Percentiles rank a stretch among this genome's conserved stretches.
These are phyloP conservation scores for Narcine bancroftii DNA, from an alignment of 2,113 vertebrate genomes.

Conservation along the genomic window DNA sequence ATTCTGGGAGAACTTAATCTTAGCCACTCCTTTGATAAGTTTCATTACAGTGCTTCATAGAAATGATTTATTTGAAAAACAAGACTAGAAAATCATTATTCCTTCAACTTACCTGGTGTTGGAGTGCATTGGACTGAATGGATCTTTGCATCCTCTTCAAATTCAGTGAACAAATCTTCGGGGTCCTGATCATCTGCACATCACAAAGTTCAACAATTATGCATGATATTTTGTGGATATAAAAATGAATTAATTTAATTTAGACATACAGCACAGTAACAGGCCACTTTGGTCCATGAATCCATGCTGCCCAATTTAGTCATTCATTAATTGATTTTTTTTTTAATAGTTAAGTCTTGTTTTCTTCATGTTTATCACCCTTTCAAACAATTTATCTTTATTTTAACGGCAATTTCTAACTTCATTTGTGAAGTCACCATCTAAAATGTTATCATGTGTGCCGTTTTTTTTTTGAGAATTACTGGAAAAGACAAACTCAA, in stretches of 20 bases:
- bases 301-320: too few species aligned
- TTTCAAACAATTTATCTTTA: too few species aligned
- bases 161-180: slow-evolving; percentile 76
- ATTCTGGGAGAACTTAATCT: too few species aligned
- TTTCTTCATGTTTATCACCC: not conserved
- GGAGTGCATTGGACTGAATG: slow-evolving; percentile 79
- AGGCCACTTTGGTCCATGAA: too few species aligned
- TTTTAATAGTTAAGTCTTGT: not conserved
- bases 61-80: not conserved
- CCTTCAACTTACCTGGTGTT: slow-evolving; percentile 65
- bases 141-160: slow-evolving; percentile 75
- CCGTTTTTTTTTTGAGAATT: not conserved
- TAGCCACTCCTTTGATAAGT: too few species aligned
- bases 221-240: not conserved
- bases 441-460: not conserved
- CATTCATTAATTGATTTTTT: too few species aligned
- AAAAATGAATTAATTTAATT: too few species aligned
- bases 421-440: not conserved
- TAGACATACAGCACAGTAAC: too few species aligned
- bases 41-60: too few species aligned
- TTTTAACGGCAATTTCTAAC: not conserved
- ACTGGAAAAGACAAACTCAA: not conserved
- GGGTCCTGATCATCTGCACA: slow-evolving; percentile 71
- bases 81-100: not conserved
- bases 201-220: not conserved